Percentiles rank a stretch among this genome's conserved stretches.
Conservation (phyloP, 1,140 invertebrate genomes). For the Pristionchus pacificus region DNA sequence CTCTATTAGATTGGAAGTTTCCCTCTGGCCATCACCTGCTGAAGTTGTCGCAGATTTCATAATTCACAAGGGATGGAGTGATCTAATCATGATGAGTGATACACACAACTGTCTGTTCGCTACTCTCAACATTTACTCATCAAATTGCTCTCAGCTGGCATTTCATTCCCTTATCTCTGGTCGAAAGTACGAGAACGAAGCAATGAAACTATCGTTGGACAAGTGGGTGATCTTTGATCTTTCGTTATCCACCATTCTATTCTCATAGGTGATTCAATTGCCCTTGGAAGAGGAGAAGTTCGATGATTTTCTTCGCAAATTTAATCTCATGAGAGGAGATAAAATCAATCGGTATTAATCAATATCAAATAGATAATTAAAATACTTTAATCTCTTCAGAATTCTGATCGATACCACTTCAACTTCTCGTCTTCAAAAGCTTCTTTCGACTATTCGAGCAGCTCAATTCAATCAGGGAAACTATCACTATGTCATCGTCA, state of each 20-base stretch:
- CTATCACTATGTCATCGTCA: conserved; percentile 54
- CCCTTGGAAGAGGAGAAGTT: conserved; percentile 46
- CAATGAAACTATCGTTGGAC: conserved; percentile 44
- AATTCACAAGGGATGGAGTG: conserved; percentile 49
- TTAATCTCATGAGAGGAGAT: conserved; percentile 34
- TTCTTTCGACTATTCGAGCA: conserved; percentile 49
- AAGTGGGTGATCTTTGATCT: too few relatives aligned
- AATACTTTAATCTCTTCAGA: too few relatives aligned
- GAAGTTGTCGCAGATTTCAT: conserved; percentile 54
- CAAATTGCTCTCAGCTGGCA: conserved; percentile 14
- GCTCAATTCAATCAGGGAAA: conserved; percentile 55
- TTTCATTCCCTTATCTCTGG: conserved; percentile 25
- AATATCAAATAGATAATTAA: too few relatives aligned
- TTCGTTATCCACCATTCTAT: too few relatives aligned
- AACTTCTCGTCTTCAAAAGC: conserved; percentile 45
- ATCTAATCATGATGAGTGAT: conserved; percentile 53
- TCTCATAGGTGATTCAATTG: too few relatives aligned
- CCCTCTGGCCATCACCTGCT: conserved; percentile 48
- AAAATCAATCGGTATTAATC: background rate
- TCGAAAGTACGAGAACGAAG: conserved; percentile 14
- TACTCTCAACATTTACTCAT: background rate
- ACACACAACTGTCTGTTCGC: conserved; percentile 34
- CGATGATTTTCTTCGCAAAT: conserved; percentile 43
- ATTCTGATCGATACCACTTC: conserved; percentile 42
- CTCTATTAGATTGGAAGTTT: conserved; percentile 53